Base-by-base conservation (phyloP, 2,797 vertebrate genomes). In the Pangasius djambal region DNA sequence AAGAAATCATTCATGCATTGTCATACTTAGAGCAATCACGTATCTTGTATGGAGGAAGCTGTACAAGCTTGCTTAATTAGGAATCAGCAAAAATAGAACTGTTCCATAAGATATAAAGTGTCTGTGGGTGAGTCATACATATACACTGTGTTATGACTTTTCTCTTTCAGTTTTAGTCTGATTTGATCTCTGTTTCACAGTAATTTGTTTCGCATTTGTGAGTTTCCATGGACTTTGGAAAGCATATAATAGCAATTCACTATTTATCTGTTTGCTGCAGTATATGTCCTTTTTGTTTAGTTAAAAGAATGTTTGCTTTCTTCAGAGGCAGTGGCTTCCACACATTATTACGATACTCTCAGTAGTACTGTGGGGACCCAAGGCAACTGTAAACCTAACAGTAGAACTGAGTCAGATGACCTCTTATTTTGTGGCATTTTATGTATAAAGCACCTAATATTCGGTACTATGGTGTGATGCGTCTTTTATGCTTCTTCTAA, bases 341-440 rank as follows among this genome's bases (percentile, higher is more conserved):
- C 18, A 31, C 7, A 20, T 55, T 31, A 79, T 34, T 20, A 10
- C 18, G 57, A 4, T 25, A 55, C 15, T 52, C 7, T 8, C 50
- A 31, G 0, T 34, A 57, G 52, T 81, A 81, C 52, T 37, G 18
- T 34, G 16, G 52, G 8, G 52, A 34, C 31, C n/a, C 16, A 16
- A 79, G 52, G 78, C 52, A 37, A 37, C 78, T 37, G 34, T 37
- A 85, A 83, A 31, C 79, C 34, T 65, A 85, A 88, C 69, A 44
- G 25, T 52, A 78, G 37, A 34, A 40, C 31, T 16, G 5, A 50
- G 74, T 50, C 74, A 2, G 22, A 77, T 81, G 25, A 37, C 18
- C 75, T 57, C 52, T 16, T 10, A 59, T 57, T 22, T 78, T 81
- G 4, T 81, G 52, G 8, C 18, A 22, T 81, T 79, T 31, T 34